A percentile compares a stretch with the other conserved stretches of the same genome.
These are phyloP conservation scores for Chlorodrepanis virens DNA, from an alignment of 2,113 vertebrate species.

Conservation along the genomic window DNA sequence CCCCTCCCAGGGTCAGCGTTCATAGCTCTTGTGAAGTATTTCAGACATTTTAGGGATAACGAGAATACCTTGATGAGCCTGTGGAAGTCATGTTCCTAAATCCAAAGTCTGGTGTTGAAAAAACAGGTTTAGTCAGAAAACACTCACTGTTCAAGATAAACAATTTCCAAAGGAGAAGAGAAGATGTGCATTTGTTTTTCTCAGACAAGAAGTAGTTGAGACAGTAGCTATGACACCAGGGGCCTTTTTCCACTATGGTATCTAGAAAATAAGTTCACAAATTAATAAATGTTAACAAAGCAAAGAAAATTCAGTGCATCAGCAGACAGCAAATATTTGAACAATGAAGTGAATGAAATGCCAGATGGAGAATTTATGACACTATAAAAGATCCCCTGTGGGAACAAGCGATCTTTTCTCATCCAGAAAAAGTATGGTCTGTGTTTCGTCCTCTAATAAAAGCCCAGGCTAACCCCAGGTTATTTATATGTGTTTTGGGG, in stretches of 20 bases:
- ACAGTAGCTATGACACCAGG: rapidly evolving
- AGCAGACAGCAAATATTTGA: slow-evolving; percentile 13
- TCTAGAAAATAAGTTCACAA: neutral
- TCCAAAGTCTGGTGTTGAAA: neutral
- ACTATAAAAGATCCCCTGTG: neutral
- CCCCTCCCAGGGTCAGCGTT: neutral
- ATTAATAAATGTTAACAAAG: neutral
- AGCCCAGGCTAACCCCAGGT: neutral
- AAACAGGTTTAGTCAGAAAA: neutral
- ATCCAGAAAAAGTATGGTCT: neutral
- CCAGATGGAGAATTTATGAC: slow-evolving; percentile 1
- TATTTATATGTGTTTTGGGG: neutral
- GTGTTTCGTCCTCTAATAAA: neutral
- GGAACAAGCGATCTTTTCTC: neutral
- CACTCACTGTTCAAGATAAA: neutral
- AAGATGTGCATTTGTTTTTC: neutral
- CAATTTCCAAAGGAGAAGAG: neutral
- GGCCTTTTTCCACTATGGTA: neutral
- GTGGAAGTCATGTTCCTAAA: neutral
- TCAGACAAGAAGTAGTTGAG: neutral
- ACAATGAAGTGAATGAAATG: slow-evolving; percentile 11
- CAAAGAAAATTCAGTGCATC: neutral
- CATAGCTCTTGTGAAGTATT: neutral
- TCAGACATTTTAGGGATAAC: neutral
- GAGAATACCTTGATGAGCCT: neutral